These are phyloP conservation scores for Rutpela maculata DNA, from an alignment of 2,888 invertebrate species.

Conservation along the genomic window DNA sequence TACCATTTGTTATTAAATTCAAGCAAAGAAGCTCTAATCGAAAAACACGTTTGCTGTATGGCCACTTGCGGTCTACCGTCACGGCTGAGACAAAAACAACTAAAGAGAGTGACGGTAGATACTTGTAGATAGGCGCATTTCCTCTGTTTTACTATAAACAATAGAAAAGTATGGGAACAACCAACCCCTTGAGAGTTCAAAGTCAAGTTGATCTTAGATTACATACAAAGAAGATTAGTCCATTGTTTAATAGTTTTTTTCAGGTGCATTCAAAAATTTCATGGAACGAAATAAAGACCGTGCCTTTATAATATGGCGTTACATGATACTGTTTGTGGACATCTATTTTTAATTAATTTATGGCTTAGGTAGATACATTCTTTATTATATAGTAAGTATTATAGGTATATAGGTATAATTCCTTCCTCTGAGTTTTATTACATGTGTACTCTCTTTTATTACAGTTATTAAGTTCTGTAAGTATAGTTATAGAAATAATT, in stretches of 20 bases:
- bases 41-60: constrained; percentile 19
- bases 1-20: neutral
- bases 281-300: constrained; percentile 9
- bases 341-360: neutral
- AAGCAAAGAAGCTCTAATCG: neutral
- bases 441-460: no score
- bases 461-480: no score
- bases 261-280: neutral
- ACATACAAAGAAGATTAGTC: neutral
- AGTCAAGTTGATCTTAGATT: constrained; percentile 42
- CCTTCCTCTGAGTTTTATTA: no score
- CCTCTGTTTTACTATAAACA: constrained; percentile 42
- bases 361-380: no score
- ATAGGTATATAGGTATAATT: no score
- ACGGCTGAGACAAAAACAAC: constrained; percentile 22
- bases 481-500: no score
- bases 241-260: constrained; percentile 18
- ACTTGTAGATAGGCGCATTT: constrained; percentile 28
- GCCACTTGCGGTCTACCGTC: constrained; percentile 24
- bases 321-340: neutral
- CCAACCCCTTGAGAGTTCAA: constrained; percentile 33
- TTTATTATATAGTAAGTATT: no score
- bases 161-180: constrained; percentile 42
- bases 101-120: constrained; percentile 23
- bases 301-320: neutral